Base-by-base conservation (phyloP, 1,140 invertebrate species). In the Aphidius gifuensis region DNA sequence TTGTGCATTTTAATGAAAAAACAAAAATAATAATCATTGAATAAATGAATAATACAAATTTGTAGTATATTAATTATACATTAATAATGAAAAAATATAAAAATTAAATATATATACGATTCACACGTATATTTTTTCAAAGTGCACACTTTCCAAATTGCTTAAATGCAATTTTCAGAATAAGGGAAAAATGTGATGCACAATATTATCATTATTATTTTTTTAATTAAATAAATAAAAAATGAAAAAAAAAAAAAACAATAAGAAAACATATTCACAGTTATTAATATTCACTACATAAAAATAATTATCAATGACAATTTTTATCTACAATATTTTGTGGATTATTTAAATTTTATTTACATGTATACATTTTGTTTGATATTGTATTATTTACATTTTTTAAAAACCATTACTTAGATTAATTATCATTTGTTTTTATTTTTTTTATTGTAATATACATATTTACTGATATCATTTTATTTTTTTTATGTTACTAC, bases 331-430 rank as follows among this genome's bases (percentile, higher is more conserved):
- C 54, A 66, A 59, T 64, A 67, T 74, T 74, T 58, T 65, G 64
- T 74, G 72, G 68, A 70, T 71, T 71, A 70, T 71, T 74, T 68
- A 66, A 69, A 74, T 65, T 68, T 70, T 74, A 73, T 76, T 70
- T 75, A 75, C 73, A 61, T 76, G 72, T 73, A 74, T 71, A 75
- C 67, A 70, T 72, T 67, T 73, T 71, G 70, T 63, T 65, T 67
- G 67, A 11, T 42, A 73, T 75, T 73, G 61, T 77, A 72, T 75
- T 77, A 76, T 75, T 75, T 72, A 2, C 16, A 5, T n/a, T 11
- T 8, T 47, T 57, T n/a, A n/a, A 39, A 16, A 42, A 43, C 42
- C 16, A 16, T 43, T 16, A 6, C 43, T 42, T 4, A 38, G 38
- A 49, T 53, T 32, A 38, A 32, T 53, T 53, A 69, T 69, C 75